Conservation (phyloP, 1,140 invertebrate species). For the Drosophila ananassae region DNA sequence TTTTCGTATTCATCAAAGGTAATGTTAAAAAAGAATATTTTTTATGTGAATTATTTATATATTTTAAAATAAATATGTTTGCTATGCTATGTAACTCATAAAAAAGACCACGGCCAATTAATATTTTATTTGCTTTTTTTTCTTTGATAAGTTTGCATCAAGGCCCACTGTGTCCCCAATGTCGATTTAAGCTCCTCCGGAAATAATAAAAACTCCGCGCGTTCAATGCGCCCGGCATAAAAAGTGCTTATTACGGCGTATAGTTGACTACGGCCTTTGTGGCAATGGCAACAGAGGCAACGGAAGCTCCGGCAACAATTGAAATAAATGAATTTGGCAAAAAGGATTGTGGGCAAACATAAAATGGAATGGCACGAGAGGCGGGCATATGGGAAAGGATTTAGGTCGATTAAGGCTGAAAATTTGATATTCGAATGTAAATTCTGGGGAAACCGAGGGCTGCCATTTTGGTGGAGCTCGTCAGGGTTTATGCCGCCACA, state of each 20-base stretch:
- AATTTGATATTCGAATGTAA: constrained; percentile 30
- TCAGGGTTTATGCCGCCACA: constrained; percentile 37
- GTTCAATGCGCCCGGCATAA: constrained; percentile 69
- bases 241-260: constrained; percentile 76
- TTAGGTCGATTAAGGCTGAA: constrained; percentile 20
- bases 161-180: constrained; percentile 34
- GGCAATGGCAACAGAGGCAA: constrained; percentile 7
- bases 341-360: constrained; percentile 69
- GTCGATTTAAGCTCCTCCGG: constrained; percentile 48
- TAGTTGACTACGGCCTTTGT: constrained; percentile 49
- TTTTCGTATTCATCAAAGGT: too few relatives aligned
- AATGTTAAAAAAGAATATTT: too few relatives aligned
- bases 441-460: not conserved
- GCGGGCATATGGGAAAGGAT: constrained; percentile 12
- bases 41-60: too few relatives aligned
- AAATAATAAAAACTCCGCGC: constrained; percentile 73
- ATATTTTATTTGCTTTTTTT: not conserved
- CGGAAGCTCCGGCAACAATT: constrained; percentile 69
- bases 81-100: too few relatives aligned
- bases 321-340: constrained; percentile 79
- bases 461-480: constrained; percentile 18
- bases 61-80: too few relatives aligned
- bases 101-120: too few relatives aligned
- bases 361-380: constrained; percentile 51
- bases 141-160: not conserved